Conservation (phyloP, 1,140 invertebrate species). For the Diorhabda elongata region DNA sequence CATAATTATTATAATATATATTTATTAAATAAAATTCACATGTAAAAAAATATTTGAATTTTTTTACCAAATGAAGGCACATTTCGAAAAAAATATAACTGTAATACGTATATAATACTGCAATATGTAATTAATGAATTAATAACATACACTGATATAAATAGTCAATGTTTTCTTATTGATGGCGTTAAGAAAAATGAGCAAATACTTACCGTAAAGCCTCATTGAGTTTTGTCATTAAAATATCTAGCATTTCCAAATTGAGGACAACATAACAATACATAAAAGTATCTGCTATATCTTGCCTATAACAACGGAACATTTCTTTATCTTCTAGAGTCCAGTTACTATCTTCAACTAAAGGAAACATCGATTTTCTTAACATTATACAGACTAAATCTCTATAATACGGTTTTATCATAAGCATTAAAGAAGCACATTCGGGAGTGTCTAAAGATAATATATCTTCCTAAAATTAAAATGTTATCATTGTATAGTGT, state of each 20-base stretch:
- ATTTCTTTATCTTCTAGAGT: slow-evolving; percentile 75
- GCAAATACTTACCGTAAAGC: slow-evolving; percentile 46
- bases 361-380: slow-evolving; percentile 60
- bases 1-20: too few relatives aligned
- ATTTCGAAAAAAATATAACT: too few relatives aligned
- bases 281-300: slow-evolving; percentile 83
- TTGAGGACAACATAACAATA: slow-evolving; percentile 79
- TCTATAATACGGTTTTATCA: slow-evolving; percentile 64
- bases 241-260: slow-evolving; percentile 62
- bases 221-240: slow-evolving; percentile 56
- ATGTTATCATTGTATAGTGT: background rate
- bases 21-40: too few relatives aligned
- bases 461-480: slow-evolving; percentile 56
- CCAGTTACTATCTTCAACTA: slow-evolving; percentile 51
- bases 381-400: slow-evolving; percentile 61
- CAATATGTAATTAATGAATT: too few relatives aligned
- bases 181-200: slow-evolving; percentile 16
- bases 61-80: too few relatives aligned
- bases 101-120: too few relatives aligned
- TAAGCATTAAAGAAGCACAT: slow-evolving; percentile 49
- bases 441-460: slow-evolving; percentile 51
- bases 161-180: too few relatives aligned
- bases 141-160: too few relatives aligned
- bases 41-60: too few relatives aligned
- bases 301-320: slow-evolving; percentile 86